A percentile compares a stretch with the other conserved stretches of the same genome.
Conservation (phyloP, 2,113 vertebrate genomes). For the Aldabrachelys gigantea region DNA sequence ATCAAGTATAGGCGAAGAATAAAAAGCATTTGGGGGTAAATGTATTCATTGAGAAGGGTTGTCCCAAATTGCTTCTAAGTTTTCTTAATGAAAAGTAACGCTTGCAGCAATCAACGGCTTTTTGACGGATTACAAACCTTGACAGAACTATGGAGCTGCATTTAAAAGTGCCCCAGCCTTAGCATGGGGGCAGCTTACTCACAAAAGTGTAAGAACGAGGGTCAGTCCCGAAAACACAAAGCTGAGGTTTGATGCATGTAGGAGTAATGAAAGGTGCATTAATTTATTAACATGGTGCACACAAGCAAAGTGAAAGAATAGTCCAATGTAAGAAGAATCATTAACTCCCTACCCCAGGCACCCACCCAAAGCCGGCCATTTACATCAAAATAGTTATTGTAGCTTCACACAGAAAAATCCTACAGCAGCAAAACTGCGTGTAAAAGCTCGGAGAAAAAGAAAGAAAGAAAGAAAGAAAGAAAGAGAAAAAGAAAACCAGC, state of each 20-base stretch:
- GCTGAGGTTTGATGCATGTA: slow-evolving; percentile 56
- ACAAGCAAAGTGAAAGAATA: slow-evolving; percentile 9
- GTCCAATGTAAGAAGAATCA: slow-evolving; percentile 56
- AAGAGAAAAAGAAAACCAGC: background rate
- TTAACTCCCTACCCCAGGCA: slow-evolving; percentile 70
- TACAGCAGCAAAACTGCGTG: background rate
- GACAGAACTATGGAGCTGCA: slow-evolving; percentile 73
- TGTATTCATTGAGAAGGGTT: slow-evolving; percentile 88
- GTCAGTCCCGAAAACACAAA: slow-evolving; percentile 70
- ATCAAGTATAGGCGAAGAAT: slow-evolving; percentile 87
- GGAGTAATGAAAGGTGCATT: slow-evolving; percentile 62
- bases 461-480: background rate
- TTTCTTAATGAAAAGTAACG: slow-evolving; percentile 89
- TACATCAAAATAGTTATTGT: slow-evolving; percentile 73
- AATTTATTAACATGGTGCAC: slow-evolving; percentile 53
- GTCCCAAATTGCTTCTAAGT: slow-evolving; percentile 85
- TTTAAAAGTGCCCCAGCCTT: slow-evolving; percentile 76
- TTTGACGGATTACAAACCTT: slow-evolving; percentile 87
- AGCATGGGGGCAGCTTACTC: slow-evolving; percentile 73
- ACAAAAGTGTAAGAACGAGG: slow-evolving; percentile 72
- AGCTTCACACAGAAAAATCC: slow-evolving; percentile 1
- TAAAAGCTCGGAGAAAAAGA: background rate
- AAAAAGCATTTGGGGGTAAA: slow-evolving; percentile 86
- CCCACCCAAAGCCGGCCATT: slow-evolving; percentile 70
- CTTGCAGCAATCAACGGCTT: slow-evolving; percentile 88